Evolutionary conservation across 2,888 invertebrate species (phyloP).

Genomic region (Spialia ferax): DNA sequence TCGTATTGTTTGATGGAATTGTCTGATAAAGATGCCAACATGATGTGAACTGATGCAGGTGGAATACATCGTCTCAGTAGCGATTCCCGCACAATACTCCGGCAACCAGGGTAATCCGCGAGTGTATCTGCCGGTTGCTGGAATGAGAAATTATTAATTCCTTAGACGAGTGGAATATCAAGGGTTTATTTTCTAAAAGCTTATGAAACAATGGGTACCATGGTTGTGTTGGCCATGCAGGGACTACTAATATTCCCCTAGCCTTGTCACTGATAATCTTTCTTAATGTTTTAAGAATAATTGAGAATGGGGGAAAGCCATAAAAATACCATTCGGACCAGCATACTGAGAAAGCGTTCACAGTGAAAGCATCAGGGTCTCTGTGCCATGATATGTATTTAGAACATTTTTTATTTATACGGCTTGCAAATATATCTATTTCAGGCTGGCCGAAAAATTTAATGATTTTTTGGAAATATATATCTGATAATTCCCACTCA

Average conservation of each 20-base stretch:
- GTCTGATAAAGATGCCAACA: conserved; percentile 13
- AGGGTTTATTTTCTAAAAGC: not conserved
- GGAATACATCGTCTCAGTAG: conserved; percentile 7
- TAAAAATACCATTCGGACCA: conserved; percentile 7
- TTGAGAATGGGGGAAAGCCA: conserved; percentile 19
- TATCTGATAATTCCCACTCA: conserved; percentile 39
- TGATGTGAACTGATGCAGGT: conserved; percentile 5
- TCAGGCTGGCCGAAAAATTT: conserved; percentile 11
- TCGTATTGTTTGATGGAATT: conserved; percentile 21
- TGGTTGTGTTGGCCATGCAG: conserved; percentile 15
- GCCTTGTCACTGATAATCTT: conserved; percentile 15
- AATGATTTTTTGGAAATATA: conserved; percentile 15
- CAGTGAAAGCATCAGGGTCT: conserved; percentile 21
- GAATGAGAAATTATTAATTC: conserved; percentile 19
- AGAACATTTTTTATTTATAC: conserved; percentile 21
- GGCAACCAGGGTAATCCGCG: conserved; percentile 24
- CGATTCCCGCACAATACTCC: conserved; percentile 13
- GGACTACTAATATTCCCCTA: conserved; percentile 14
- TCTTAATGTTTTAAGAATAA: conserved; percentile 13
- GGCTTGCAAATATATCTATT: conserved; percentile 29
- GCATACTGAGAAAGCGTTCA: conserved; percentile 6
- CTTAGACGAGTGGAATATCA: not conserved
- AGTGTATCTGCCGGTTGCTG: conserved; percentile 13
- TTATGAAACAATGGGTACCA: conserved; percentile 14
- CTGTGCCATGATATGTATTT: conserved; percentile 34